Evolutionary conservation across 2,113 vertebrate genomes (phyloP), one percentile per base, ranked within the genome.

Genomic region (Paralichthys olivaceus): DNA sequence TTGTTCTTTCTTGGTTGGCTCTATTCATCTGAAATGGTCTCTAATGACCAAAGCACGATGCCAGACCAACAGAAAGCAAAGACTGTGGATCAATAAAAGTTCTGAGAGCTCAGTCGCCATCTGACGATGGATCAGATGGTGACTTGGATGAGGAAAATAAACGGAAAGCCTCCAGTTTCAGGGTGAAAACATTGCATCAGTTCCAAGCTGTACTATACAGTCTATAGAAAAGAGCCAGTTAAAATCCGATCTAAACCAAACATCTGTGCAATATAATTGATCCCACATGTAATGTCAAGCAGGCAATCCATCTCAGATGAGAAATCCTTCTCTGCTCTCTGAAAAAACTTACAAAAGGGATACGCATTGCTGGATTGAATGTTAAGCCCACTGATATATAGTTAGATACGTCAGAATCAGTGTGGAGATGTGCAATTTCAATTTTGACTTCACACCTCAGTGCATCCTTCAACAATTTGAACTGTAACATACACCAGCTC

Each of bases 181-280:
- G 47, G 5, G 29, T 0, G 28, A 76, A 77, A 77, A 75, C 59
- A 79, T 71, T 25, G 15, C 47, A 66, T 56, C 23, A 32, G 43
- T 62, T 75, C 60, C 79, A 75, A 45, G 77, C 19, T 32, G 45
- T 45, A 60, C 65, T 57, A 20, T 13, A 19, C 2, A 72, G 4
- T 45, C 25, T 84, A 49, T 29, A 43, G 34, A 75, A 69, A 11
- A 57, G 49, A 83, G 77, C 59, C 14, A 7, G 22, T 68, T 60
- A 55, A 58, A 49, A 49, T 43, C 28, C 28, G 5, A 73, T 64
- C 64, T 53, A 78, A 79, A 84, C 51, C 28, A 7, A 80, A 80
- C 79, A 90, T 81, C 68, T 89, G 83, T 72, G 67, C 19, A 29
- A 28, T 53, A 73, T 83, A 84, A 87, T 70, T 86, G 79, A 84